These are phyloP conservation scores for Alligator mississippiensis DNA, from an alignment of 2,113 vertebrate species.

Conservation along the genomic window DNA sequence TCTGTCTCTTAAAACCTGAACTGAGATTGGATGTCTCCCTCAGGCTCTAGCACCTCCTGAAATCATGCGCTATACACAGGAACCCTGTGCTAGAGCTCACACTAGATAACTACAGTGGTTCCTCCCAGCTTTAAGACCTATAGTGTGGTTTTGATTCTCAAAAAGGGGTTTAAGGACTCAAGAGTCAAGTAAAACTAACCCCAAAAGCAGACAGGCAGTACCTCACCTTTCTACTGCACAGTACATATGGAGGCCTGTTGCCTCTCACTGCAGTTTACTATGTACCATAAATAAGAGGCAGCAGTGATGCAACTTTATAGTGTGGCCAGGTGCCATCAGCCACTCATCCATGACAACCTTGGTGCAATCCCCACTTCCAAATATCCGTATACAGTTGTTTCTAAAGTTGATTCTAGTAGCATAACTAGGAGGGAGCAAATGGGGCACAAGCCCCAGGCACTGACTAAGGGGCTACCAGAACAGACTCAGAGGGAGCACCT, in stretches of 20 bases:
- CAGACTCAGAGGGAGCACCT: too few species aligned
- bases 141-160: neutral
- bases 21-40: rapidly evolving
- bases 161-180: rapidly evolving
- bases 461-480: too few species aligned
- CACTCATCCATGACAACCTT: neutral
- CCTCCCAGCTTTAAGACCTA: neutral
- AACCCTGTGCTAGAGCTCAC: neutral
- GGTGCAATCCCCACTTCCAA: neutral
- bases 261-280: rapidly evolving
- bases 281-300: rapidly evolving
- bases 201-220: rapidly evolving
- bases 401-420: neutral
- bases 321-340: neutral
- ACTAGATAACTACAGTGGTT: rapidly evolving
- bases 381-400: neutral
- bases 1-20: neutral
- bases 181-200: neutral
- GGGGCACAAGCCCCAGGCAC: too few species aligned
- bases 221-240: rapidly evolving
- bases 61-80: neutral
- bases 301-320: rapidly evolving
- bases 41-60: neutral
- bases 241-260: neutral
- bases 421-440: neutral